A percentile compares a stretch with the other conserved stretches of the same genome.
Conservation (phyloP, 2,888 invertebrate genomes). For the Smittia aterrima region DNA sequence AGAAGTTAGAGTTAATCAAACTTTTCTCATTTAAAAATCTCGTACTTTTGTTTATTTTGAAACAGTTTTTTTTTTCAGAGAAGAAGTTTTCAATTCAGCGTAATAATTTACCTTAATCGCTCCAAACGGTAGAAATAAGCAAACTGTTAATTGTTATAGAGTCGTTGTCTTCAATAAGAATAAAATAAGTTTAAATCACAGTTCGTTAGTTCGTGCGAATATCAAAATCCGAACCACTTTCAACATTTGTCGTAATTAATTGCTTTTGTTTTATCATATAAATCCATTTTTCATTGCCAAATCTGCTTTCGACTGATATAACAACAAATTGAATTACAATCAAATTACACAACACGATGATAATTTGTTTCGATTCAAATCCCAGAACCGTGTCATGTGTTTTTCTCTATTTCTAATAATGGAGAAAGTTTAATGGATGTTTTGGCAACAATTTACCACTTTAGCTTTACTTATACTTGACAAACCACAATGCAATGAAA, state of each 20-base stretch:
- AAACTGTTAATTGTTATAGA: too few relatives aligned
- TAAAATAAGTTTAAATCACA: too few relatives aligned
- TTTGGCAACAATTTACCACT: background rate
- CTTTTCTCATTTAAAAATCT: constrained; percentile 6
- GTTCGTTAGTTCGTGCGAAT: too few relatives aligned
- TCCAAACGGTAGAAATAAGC: too few relatives aligned
- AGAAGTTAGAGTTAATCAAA: background rate
- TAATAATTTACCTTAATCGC: too few relatives aligned
- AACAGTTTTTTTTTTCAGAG: too few relatives aligned
- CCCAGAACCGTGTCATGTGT: too few relatives aligned
- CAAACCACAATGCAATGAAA: constrained; percentile 4
- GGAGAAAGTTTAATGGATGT: constrained; percentile 10
- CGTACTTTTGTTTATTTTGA: too few relatives aligned
- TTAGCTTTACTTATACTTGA: background rate
- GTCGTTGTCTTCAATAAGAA: too few relatives aligned
- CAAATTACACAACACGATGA: constrained; percentile 17
- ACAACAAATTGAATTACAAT: constrained; percentile 26
- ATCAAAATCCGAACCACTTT: too few relatives aligned
- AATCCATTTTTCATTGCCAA: background rate
- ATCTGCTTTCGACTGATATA: background rate
- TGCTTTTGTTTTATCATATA: constrained; percentile 2
- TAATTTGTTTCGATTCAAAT: background rate
- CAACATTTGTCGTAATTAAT: constrained; percentile 1
- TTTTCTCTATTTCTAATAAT: too few relatives aligned
- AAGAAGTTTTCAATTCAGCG: too few relatives aligned